Evolutionary conservation across 2,888 invertebrate species (phyloP).

Genomic region (Flexamia atlantica): DNA sequence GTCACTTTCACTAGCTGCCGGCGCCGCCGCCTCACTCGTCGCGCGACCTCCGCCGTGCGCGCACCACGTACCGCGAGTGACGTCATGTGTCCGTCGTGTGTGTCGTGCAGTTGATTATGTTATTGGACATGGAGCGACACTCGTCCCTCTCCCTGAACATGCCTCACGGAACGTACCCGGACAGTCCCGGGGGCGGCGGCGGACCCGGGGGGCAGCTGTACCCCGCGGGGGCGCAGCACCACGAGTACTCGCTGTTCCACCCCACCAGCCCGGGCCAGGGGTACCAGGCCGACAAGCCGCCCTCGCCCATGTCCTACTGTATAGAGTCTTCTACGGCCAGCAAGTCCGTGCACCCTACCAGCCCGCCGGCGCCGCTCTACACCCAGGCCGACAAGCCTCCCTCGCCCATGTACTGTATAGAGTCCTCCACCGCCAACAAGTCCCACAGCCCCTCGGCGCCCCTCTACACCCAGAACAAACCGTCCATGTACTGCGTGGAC

Average conservation of each 20-base stretch:
- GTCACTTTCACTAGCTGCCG: constrained; percentile 94
- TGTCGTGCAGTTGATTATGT: constrained; percentile 76
- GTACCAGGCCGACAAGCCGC: constrained; percentile 18
- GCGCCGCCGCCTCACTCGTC: constrained; percentile 75
- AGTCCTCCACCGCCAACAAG: not conserved
- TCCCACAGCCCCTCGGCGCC: constrained; percentile 45
- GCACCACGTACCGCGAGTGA: constrained; percentile 11
- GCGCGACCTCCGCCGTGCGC: constrained; percentile 26
- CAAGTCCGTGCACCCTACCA: constrained; percentile 44
- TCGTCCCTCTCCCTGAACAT: constrained; percentile 90
- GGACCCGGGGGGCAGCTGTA: constrained; percentile 72
- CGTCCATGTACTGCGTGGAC: constrained; percentile 8
- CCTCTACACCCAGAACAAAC: constrained; percentile 39
- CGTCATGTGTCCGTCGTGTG: constrained; percentile 35
- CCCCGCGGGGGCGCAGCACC: constrained; percentile 67
- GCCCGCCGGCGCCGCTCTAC: constrained; percentile 50
- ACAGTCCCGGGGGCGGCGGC: constrained; percentile 80
- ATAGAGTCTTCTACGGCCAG: constrained; percentile 62
- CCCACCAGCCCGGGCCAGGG: constrained; percentile 18
- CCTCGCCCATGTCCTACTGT: constrained; percentile 35
- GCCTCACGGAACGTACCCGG: constrained; percentile 86
- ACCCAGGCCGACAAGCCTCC: not conserved
- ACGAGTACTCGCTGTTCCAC: constrained; percentile 30
- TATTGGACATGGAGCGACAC: constrained; percentile 90
- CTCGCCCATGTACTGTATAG: constrained; percentile 24